Base-by-base conservation (phyloP, 2,888 invertebrate species). In the Eilema caniola region DNA sequence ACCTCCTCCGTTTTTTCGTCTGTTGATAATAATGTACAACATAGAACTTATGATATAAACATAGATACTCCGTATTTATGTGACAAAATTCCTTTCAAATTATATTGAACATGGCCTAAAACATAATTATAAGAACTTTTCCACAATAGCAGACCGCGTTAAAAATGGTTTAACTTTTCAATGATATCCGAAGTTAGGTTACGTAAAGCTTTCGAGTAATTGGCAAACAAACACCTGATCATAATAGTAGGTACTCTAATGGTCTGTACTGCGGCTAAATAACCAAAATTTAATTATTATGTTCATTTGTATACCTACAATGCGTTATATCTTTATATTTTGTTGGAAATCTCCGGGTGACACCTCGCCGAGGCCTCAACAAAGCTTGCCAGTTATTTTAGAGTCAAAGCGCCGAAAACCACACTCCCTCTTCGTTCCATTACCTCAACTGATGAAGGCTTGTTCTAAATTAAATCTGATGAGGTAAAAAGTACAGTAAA, bases 371-470 rank as follows among this genome's bases (percentile, higher is more conserved):
- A 53, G 53, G n/a, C 53, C 53, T n/a, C 53, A 53, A 37, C 23
- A 24, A 12, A 37, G 53, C 53, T 53, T 53, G 10, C 53, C 53
- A 53, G 8, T n/a, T 53, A n/a, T 20, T 10, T 53, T n/a, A 10
- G n/a, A 53, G 53, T 53, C 53, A n/a, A 53, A 53, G 53, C 20
- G n/a, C n/a, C 53, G n/a, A 53, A 53, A 53, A 53, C 53, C 53
- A 53, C 53, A 53, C 53, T 53, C n/a, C 53, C n/a, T n/a, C 53
- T 53, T 53, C n/a, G 53, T 53, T 53, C 16, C 53, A 53, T 53
- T n/a, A 53, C 53, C 53, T n/a, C 53, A 53, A 53, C 41, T 53
- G 53, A 53, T 53, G 53, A 53, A 53, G n/a, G n/a, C n/a, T 53
- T n/a, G 53, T 53, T 41, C 16, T n/a, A 53, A 53, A 53, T 53